Evolutionary conservation across 1,140 invertebrate genomes (phyloP), one percentile per base, ranked within the genome.

Genomic region (Formica selysi): DNA sequence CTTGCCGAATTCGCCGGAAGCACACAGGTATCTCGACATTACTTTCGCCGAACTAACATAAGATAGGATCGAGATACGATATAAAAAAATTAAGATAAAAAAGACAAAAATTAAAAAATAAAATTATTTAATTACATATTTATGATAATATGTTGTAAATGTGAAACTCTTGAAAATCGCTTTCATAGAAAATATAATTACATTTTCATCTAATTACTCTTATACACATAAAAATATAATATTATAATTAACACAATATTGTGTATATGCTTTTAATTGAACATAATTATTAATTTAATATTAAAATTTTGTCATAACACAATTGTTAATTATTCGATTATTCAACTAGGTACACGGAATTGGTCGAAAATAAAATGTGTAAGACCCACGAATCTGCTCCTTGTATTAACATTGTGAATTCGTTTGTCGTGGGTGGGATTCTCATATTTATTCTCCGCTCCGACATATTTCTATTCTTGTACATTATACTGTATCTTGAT

Each of bases 1-100:
- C 92, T 94, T 97, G 91, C 96, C 96, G 61, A 96, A 96, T 92
- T 97, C 96, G 78, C 96, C 96, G 89, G 96, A 97, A 95, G 95
- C 96, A 76, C 93, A 96, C 95, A 96, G 96, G 96, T 96, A 90
- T 84, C 26, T 26, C 13, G 41, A n/a, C 79, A 74, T 74, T 73
- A 7, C 16, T 73, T 62, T 26, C 22, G 19, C n/a, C 38, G 22
- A 83, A 57, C 29, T 73, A 62, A 48, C 6, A 41, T 38, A 22
- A 74, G 19, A n/a, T 5, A 38, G 5, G 22, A 57, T 6, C 22
- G 6, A 51, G 36, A 51, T 51, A 51, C 36, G 26, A 51, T 59
- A 16, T 29, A 51, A 22, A 61, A 22, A 44, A 32, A 11, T 7
- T n/a, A 51, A 16, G 16, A 11, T 8, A 38, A 36, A 26, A 29